Evolutionary conservation across 1,140 invertebrate genomes (phyloP).

Genomic region (Drosophila ercepeae): DNA sequence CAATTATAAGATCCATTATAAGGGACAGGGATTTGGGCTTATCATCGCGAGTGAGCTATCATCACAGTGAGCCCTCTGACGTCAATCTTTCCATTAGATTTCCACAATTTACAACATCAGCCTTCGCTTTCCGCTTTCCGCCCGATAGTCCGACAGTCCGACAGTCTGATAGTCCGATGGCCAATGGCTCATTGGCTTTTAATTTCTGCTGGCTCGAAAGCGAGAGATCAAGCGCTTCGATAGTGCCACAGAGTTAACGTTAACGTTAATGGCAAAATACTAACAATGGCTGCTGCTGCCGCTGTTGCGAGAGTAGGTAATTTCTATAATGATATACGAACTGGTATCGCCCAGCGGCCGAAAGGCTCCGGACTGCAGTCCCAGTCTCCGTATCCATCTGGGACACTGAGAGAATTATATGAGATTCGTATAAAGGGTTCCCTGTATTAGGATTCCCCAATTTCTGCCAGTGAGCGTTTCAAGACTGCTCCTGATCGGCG

Average conservation of each 20-base stretch:
- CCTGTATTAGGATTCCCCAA: background rate
- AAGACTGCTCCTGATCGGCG: constrained; percentile 50
- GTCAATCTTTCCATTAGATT: constrained; percentile 73
- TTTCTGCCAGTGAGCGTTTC: constrained; percentile 24
- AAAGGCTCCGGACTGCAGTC: constrained; percentile 42
- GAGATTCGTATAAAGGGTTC: too few species aligned
- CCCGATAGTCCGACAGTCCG: too few species aligned
- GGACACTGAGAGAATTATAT: constrained; percentile 22
- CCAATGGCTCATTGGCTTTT: constrained; percentile 33
- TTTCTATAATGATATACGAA: constrained; percentile 83
- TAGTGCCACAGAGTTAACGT: constrained; percentile 79
- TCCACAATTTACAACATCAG: constrained; percentile 69
- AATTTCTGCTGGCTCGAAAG: constrained; percentile 30
- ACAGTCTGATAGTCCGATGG: too few species aligned
- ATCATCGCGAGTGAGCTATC: constrained; percentile 28
- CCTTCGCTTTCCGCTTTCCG: background rate
- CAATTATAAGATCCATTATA: constrained; percentile 16
- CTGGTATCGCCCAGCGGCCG: constrained; percentile 70
- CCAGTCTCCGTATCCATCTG: background rate
- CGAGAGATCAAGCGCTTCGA: constrained; percentile 60
- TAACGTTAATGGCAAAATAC: constrained; percentile 80
- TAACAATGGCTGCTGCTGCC: constrained; percentile 68
- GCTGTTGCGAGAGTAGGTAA: constrained; percentile 67
- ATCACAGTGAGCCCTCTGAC: constrained; percentile 54
- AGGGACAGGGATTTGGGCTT: background rate